These are phyloP conservation scores for Gorsachius magnificus DNA, from an alignment of 2,797 vertebrate genomes.

Conservation along the genomic window DNA sequence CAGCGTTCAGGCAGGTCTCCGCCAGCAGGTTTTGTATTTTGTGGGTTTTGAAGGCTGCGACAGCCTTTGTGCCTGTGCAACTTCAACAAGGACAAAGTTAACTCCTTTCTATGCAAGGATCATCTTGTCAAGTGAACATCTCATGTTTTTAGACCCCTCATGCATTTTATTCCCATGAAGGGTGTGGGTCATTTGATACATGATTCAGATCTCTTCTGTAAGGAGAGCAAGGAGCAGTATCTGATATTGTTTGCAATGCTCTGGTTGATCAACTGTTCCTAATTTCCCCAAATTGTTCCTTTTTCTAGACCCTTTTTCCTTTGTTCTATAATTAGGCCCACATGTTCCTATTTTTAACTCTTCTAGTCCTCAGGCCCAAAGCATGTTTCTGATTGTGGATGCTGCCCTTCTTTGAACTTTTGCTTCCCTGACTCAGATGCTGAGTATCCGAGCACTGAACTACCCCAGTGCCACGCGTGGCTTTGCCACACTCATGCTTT, in stretches of 20 bases:
- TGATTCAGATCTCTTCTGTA: background rate
- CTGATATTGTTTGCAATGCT: background rate
- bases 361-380: constrained; percentile 35
- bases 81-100: background rate
- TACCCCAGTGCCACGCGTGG: background rate
- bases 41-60: background rate
- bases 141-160: fast-evolving
- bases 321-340: constrained; percentile 55
- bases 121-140: background rate
- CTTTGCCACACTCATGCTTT: background rate
- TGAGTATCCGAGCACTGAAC: background rate
- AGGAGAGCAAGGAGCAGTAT: background rate
- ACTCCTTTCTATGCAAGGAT: background rate
- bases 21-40: background rate
- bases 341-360: constrained; percentile 64
- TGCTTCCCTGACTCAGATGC: constrained; percentile 46
- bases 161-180: background rate
- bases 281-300: constrained; percentile 54
- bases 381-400: constrained; percentile 37
- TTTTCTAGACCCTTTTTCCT: constrained; percentile 36
- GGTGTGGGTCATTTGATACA: background rate
- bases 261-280: constrained; percentile 42
- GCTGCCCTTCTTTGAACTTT: constrained; percentile 64
- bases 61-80: background rate
- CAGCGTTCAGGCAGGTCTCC: background rate